phyloP scores from a whole-genome alignment of 2,113 vertebrate genomes.

The Glareola pratincola region DNA sequence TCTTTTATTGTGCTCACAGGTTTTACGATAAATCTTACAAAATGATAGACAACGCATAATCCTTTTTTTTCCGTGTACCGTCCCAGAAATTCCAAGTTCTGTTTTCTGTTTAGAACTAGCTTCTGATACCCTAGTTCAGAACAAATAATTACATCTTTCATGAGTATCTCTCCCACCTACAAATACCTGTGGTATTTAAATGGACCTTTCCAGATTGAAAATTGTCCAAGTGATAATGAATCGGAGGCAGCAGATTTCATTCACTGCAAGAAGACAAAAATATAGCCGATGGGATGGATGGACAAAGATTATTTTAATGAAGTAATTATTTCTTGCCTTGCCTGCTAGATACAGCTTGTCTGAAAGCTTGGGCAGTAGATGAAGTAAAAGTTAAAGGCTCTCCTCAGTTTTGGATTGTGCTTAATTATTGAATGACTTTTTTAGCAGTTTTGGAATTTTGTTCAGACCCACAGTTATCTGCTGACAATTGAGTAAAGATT shows the following conservation, averaged over 20 bases:
- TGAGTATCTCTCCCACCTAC: background rate
- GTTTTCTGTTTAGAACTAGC: background rate
- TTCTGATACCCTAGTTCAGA: background rate
- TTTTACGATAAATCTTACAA: background rate
- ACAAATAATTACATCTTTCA: background rate
- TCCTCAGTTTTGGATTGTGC: background rate
- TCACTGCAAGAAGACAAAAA: background rate
- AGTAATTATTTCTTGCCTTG: background rate
- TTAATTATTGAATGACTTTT: background rate
- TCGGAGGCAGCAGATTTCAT: background rate
- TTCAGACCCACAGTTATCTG: background rate
- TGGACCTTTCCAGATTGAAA: background rate
- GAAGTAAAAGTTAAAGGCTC: background rate
- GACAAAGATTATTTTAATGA: background rate
- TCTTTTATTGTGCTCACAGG: background rate
- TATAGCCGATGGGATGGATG: background rate
- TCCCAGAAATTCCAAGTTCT: background rate
- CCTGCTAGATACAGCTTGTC: background rate
- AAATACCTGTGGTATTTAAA: background rate
- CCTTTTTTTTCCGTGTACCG: background rate
- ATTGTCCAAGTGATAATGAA: background rate
- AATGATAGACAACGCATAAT: background rate
- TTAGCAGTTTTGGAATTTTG: background rate
- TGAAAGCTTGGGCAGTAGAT: background rate
- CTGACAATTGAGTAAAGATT: background rate